Base-by-base conservation (phyloP, 1,140 invertebrate genomes). In the Zaprionus ornatus region DNA sequence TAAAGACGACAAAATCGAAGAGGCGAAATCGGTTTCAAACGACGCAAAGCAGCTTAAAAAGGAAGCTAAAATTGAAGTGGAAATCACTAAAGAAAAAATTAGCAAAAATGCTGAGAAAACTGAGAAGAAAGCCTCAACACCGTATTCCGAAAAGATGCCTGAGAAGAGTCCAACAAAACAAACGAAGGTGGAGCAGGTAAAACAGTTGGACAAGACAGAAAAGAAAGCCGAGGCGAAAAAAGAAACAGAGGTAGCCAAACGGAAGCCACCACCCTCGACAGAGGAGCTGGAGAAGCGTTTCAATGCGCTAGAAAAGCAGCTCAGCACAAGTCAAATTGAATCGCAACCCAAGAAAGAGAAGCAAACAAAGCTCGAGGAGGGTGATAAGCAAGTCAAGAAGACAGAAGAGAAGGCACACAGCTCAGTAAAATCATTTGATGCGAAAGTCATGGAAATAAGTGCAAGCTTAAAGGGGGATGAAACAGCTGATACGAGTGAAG, bases 281-380 rank as follows among this genome's bases (percentile, higher is more conserved):
- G 91, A 91, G 25, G 91, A 92, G 59, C 60, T 92, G 1, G 91
- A 92, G 29, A 92, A 88, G 45, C 85, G 91, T 2, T 92, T 91
- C 50, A 74, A 90, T 52, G 91, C 91, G 15, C 45, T 92, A 25
- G 91, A 92, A 63, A 90, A 82, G 15, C 84, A 91, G 35, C 64
- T 77, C 9, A 92, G 87, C 25, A 79, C 60, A 29, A 68, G 74
- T 5, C 80, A 77, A 2, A 3, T 75, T 9, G 82, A 78, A 12
- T 9, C 52, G 15, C 74, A 70, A 29, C 9, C 66, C n/a, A 55
- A 75, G 12, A 29, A 57, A 52, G 25, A 27, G 1, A 25, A 23
- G 1, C 5, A 15, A 32, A 2, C 19, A 17, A 21, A 27, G 3
- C 23, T 9, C 1, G 3, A 67, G 54, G 13, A 52, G 12, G 17